A percentile compares a stretch with the other conserved stretches of the same genome.
Evolutionary conservation across 2,113 vertebrate species (phyloP).

Genomic region (Glaucidium brasilianum): DNA sequence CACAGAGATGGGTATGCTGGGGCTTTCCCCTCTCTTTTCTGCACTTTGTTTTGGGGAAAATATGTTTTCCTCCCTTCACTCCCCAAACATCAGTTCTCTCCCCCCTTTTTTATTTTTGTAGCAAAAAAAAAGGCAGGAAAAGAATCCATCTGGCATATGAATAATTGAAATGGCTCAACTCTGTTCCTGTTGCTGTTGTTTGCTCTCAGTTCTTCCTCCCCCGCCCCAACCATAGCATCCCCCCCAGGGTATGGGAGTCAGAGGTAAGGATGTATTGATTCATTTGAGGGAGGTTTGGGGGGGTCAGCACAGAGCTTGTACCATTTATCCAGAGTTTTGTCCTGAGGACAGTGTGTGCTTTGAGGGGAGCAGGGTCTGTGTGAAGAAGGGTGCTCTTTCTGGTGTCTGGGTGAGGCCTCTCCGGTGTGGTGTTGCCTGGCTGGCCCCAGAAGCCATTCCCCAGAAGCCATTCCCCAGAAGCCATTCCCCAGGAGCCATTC

Average conservation of each 20-base stretch:
- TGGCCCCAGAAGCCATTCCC: background rate
- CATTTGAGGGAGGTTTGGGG: background rate
- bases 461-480: too few relatives aligned
- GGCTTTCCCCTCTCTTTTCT: constrained; percentile 28
- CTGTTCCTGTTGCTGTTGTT: constrained; percentile 98
- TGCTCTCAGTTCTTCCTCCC: constrained; percentile 80
- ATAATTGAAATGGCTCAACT: constrained; percentile 99
- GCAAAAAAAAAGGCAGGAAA: constrained; percentile 79
- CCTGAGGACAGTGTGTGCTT: background rate
- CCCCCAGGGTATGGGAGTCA: constrained; percentile 68
- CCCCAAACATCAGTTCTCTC: constrained; percentile 48
- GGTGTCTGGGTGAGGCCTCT: background rate
- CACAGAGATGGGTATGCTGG: constrained; percentile 51
- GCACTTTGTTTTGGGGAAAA: constrained; percentile 74
- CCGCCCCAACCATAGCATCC: constrained; percentile 64
- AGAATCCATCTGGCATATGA: constrained; percentile 98
- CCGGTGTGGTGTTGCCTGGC: background rate
- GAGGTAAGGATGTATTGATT: constrained; percentile 68
- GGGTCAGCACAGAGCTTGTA: background rate
- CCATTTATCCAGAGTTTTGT: background rate
- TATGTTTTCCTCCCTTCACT: constrained; percentile 48
- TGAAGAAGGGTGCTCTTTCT: background rate
- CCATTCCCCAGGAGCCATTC: background rate
- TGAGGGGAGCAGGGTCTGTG: background rate
- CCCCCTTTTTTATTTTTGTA: constrained; percentile 63